A percentile compares a stretch with the other conserved stretches of the same genome.
These are phyloP conservation scores for Thinocorus orbignyianus DNA, from an alignment of 2,113 vertebrate genomes.

Conservation along the genomic window DNA sequence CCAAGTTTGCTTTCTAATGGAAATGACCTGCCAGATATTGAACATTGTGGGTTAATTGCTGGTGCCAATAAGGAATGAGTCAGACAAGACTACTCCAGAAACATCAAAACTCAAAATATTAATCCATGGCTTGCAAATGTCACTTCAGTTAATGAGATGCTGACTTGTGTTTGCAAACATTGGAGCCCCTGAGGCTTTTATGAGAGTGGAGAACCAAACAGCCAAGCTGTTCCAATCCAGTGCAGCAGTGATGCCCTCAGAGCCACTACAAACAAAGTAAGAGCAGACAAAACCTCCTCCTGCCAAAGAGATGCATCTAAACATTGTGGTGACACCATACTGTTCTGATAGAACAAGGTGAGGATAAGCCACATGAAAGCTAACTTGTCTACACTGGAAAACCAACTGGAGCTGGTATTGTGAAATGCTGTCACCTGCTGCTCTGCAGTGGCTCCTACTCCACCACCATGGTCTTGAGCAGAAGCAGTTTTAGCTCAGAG, in stretches of 20 bases:
- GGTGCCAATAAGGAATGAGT: neutral
- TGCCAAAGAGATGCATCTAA: neutral
- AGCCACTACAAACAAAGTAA: neutral
- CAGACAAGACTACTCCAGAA: neutral
- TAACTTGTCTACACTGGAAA: neutral
- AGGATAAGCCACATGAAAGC: slow-evolving; percentile 4
- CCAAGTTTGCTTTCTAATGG: neutral
- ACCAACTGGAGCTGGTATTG: neutral
- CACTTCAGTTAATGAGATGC: neutral
- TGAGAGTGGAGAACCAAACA: neutral
- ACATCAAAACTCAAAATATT: neutral
- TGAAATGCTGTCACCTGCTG: neutral
- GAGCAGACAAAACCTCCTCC: neutral
- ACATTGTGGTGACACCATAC: neutral
- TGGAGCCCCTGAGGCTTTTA: neutral
- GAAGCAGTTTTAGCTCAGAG: neutral
- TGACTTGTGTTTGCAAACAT: neutral
- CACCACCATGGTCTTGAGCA: neutral
- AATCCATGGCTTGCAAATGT: neutral
- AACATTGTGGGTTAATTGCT: neutral
- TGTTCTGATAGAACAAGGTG: neutral
- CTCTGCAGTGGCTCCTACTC: neutral
- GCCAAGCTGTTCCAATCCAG: neutral
- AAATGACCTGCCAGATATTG: neutral
- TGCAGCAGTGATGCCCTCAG: neutral